phyloP scores from a whole-genome alignment of 1,140 invertebrate genomes.

The Geopemphigus sp. region DNA sequence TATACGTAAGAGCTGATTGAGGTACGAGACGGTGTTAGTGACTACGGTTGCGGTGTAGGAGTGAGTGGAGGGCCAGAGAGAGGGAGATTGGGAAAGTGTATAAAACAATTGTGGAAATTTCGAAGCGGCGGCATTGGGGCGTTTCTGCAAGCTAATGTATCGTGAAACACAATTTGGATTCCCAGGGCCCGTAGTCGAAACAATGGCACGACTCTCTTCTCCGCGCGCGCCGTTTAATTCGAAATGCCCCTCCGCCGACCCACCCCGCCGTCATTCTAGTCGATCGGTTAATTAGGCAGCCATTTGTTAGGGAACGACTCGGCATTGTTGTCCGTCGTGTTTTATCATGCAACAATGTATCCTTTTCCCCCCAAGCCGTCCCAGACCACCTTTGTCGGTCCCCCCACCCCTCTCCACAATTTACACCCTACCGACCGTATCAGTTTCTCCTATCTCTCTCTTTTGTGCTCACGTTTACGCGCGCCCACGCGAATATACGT shows the following conservation, averaged over 20 bases:
- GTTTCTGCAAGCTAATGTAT: slow-evolving; percentile 25
- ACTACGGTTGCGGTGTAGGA: too few species aligned
- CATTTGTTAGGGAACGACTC: slow-evolving; percentile 34
- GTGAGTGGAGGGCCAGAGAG: too few species aligned
- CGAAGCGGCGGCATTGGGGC: background rate
- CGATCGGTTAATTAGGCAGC: slow-evolving; percentile 47
- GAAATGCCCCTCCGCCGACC: background rate
- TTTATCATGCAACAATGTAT: slow-evolving; percentile 43
- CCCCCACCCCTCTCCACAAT: background rate
- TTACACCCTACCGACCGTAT: background rate
- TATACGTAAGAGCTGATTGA: background rate
- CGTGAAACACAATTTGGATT: slow-evolving; percentile 40
- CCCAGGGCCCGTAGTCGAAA: background rate
- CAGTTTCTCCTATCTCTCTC: background rate
- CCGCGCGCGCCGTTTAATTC: slow-evolving; percentile 3
- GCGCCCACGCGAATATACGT: background rate
- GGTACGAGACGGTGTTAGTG: too few species aligned
- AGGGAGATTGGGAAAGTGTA: too few species aligned
- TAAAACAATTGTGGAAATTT: slow-evolving; percentile 24
- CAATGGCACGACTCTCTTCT: slow-evolving; percentile 20
- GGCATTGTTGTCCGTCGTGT: slow-evolving; percentile 45
- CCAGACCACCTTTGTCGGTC: background rate
- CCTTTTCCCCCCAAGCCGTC: background rate
- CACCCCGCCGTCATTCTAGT: background rate
- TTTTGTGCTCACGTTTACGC: background rate